A percentile compares a stretch with the other conserved stretches of the same genome.
Evolutionary conservation across 2,888 invertebrate species (phyloP).

Genomic region (Pollenia griseotomentosa): DNA sequence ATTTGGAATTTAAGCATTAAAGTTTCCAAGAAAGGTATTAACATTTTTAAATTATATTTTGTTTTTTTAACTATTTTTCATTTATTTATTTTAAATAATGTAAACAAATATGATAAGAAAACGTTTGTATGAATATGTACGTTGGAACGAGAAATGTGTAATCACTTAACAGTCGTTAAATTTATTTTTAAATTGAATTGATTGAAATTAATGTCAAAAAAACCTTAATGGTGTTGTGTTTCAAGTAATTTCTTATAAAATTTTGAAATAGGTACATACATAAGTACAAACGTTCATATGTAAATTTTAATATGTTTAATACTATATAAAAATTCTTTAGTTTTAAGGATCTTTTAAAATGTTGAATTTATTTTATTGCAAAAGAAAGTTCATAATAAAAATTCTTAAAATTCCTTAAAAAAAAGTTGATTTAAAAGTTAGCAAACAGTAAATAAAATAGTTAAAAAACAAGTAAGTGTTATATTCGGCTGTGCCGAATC

Average conservation of each 20-base stretch:
- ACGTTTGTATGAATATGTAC: constrained; percentile 1
- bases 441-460: too few species aligned
- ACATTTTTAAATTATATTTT: not conserved
- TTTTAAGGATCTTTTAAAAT: too few species aligned
- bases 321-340: too few species aligned
- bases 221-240: constrained; percentile 2
- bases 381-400: too few species aligned
- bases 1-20: constrained; percentile 32
- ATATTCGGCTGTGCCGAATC: too few species aligned
- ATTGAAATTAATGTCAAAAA: constrained; percentile 1
- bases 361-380: too few species aligned
- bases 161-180: not conserved
- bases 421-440: not conserved
- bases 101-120: constrained; percentile 55
- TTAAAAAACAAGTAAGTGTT: too few species aligned
- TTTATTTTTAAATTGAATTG: not conserved
- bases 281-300: too few species aligned
- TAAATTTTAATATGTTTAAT: too few species aligned
- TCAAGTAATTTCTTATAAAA: too few species aligned
- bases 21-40: constrained; percentile 62
- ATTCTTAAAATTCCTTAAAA: constrained; percentile 16
- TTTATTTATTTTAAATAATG: constrained; percentile 17
- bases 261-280: too few species aligned
- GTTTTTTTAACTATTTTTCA: not conserved
- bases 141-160: constrained; percentile 7